A percentile compares a stretch with the other conserved stretches of the same genome.
Evolutionary conservation across 2,888 invertebrate genomes (phyloP).

Genomic region (Magallana nippona): DNA sequence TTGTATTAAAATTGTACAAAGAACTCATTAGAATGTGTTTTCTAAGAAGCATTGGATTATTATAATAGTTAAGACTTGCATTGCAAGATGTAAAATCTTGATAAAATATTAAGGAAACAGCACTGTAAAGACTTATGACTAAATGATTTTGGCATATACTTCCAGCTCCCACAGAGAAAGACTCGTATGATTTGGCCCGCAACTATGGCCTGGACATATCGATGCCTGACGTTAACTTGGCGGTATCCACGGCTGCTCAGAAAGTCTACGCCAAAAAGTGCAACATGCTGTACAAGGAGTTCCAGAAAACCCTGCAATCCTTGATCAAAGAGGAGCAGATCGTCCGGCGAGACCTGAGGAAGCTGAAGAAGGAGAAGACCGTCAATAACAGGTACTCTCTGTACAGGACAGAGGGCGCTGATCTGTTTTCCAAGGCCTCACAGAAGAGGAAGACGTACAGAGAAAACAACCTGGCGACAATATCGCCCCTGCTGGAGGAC

Average conservation of each 20-base stretch:
- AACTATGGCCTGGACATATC: conserved; percentile 70
- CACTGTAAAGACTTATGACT: background rate
- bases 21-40: too few species aligned
- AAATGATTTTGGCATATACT: background rate
- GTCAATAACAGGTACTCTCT: conserved; percentile 58
- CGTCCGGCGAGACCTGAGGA: conserved; percentile 53
- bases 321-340: conserved; percentile 64
- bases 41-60: too few species aligned
- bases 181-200: conserved; percentile 57
- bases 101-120: too few species aligned
- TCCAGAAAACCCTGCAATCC: conserved; percentile 62
- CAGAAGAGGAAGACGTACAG: conserved; percentile 46
- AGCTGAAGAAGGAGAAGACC: conserved; percentile 58
- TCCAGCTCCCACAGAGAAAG: conserved; percentile 34
- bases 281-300: conserved; percentile 63
- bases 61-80: too few species aligned
- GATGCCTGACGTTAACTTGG: conserved; percentile 65
- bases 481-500: conserved; percentile 50
- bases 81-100: too few species aligned
- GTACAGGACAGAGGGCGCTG: conserved; percentile 54
- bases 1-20: too few species aligned
- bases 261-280: conserved; percentile 64
- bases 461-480: conserved; percentile 46
- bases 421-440: conserved; percentile 47
- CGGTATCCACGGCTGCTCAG: conserved; percentile 63